Base-by-base conservation (phyloP, 2,888 invertebrate species). In the Pocota personata region DNA sequence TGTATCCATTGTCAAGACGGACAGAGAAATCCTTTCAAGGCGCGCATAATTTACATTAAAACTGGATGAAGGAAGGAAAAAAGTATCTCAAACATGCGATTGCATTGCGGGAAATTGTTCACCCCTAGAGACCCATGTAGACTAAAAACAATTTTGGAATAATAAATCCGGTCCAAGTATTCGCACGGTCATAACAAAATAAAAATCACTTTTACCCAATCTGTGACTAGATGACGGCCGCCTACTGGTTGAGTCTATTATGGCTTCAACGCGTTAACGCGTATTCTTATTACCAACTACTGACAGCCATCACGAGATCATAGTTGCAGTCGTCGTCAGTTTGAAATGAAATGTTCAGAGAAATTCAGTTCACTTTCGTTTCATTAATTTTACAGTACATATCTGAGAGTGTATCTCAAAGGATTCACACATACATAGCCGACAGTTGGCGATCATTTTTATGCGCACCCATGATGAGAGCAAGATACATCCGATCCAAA, bases 291-390 rank as follows among this genome's bases (percentile, higher is more conserved):
- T 72, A 72, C 64, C 60, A 76, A 64, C 64, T 80, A 64, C 64
- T 80, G 79, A 84, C 80, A 80, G 75, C 76, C 66, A 75, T 82
- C 84, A 86, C 75, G 37, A 60, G 71, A 35, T 83, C 67, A 46
- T 46, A 67, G 5, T 48, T 14, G 48, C 10, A 48, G 71, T 43
- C 24, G 32, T 19, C 1, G 46, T 69, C 32, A 14, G 27, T 27
- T 57, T 35, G 57, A 48, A 76, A 76, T 58, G 35, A 62, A 64
- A 75, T 55, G 64, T 66, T 43, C 43, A 66, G 80, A 62, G 86
- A 86, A 86, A 86, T 82, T 82, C 82, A 87, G 82, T 87, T 87
- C 82, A 82, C 86, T 87, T 87, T 87, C 86, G 86, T 82, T 87
- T 77, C 72, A 72, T 86, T 77, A 67, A 72, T 66, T 86, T 50